Evolutionary conservation across 2,797 vertebrate species (phyloP).

Genomic region (Epinephelus coioides): DNA sequence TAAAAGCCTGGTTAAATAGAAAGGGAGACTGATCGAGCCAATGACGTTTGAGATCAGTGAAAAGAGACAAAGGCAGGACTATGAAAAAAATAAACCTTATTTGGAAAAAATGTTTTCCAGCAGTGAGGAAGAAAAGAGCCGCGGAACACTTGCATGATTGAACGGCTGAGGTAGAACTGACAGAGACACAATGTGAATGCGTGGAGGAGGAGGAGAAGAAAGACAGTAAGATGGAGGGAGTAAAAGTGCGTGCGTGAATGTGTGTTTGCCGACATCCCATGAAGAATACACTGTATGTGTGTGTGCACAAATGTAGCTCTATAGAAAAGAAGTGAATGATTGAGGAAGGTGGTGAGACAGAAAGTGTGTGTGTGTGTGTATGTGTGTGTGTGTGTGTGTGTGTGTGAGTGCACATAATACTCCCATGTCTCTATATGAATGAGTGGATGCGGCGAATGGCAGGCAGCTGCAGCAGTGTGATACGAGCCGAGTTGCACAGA

Average conservation of each 20-base stretch:
- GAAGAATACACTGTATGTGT: slow-evolving; percentile 20
- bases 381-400: slow-evolving; percentile 32
- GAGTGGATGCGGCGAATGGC: slow-evolving; percentile 71
- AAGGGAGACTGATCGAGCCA: slow-evolving; percentile 3
- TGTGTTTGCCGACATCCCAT: slow-evolving; percentile 29
- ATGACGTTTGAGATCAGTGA: slow-evolving; percentile 27
- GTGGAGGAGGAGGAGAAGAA: slow-evolving; percentile 45
- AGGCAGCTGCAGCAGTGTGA: slow-evolving; percentile 84
- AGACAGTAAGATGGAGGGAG: slow-evolving; percentile 41
- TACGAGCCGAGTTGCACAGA: slow-evolving; percentile 82
- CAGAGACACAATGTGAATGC: slow-evolving; percentile 45
- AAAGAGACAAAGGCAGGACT: slow-evolving; percentile 24
- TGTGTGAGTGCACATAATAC: slow-evolving; percentile 26
- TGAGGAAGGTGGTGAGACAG: slow-evolving; percentile 41
- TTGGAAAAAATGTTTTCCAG: slow-evolving; percentile 28
- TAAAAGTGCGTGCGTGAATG: slow-evolving; percentile 14
- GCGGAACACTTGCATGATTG: slow-evolving; percentile 43
- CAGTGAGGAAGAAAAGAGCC: slow-evolving; percentile 22
- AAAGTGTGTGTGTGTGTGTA: slow-evolving; percentile 37
- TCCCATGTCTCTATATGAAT: slow-evolving; percentile 74
- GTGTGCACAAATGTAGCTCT: slow-evolving; percentile 19
- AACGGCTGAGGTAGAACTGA: slow-evolving; percentile 52
- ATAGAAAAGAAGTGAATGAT: slow-evolving; percentile 46
- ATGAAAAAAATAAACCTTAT: slow-evolving; percentile 23
- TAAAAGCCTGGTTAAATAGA: slow-evolving; percentile 39